Evolutionary conservation across 2,888 invertebrate genomes (phyloP).

Genomic region (Zaprionus obscuricornis): DNA sequence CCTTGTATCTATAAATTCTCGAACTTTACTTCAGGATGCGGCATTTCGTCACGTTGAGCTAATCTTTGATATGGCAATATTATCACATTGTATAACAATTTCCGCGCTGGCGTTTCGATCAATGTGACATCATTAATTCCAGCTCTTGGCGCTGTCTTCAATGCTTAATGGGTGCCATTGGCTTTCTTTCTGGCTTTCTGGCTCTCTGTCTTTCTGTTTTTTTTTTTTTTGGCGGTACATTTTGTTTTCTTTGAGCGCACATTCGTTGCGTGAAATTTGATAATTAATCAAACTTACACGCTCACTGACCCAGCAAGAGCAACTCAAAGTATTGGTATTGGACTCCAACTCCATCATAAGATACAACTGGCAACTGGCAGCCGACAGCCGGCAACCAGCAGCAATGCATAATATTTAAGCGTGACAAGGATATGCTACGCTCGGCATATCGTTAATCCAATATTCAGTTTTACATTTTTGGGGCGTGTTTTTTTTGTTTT

Average conservation of each 20-base stretch:
- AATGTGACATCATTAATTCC: conserved; percentile 64
- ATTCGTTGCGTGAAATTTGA: conserved; percentile 83
- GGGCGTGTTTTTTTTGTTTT: no score
- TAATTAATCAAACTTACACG: conserved; percentile 83
- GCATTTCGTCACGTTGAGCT: conserved; percentile 58
- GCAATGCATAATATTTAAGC: conserved; percentile 40
- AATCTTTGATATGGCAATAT: conserved; percentile 16
- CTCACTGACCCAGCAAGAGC: conserved; percentile 31
- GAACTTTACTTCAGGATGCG: conserved; percentile 20
- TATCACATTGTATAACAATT: conserved; percentile 43
- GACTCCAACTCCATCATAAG: conserved; percentile 2
- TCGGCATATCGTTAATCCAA: neutral
- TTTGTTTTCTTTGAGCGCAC: conserved; percentile 42
- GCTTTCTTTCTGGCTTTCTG: conserved; percentile 50
- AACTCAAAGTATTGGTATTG: neutral
- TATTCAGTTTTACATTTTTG: neutral
- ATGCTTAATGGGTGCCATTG: conserved; percentile 37
- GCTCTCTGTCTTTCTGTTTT: no score
- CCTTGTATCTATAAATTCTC: no score
- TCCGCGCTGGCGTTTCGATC: conserved; percentile 72
- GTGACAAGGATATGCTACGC: conserved; percentile 71
- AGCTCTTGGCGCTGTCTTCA: conserved; percentile 56
- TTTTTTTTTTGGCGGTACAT: conserved; percentile 25
- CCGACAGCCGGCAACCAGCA: conserved; percentile 9
- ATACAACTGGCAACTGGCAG: conserved; percentile 8